phyloP scores from a whole-genome alignment of 2,888 invertebrate species.

The Anagyrus pseudococci region DNA sequence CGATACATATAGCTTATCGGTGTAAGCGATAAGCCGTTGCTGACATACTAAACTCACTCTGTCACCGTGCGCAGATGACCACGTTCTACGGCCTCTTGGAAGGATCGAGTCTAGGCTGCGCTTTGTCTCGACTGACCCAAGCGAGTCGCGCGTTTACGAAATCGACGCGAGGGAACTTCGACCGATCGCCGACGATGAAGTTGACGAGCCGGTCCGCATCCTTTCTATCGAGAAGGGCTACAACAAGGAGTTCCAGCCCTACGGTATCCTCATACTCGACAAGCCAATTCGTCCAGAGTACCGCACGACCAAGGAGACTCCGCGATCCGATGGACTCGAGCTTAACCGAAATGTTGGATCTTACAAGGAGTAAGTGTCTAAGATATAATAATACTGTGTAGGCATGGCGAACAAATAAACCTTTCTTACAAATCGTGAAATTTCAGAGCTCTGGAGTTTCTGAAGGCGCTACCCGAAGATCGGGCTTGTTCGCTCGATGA shows the following conservation, averaged over 20 bases:
- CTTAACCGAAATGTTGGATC: constrained; percentile 43
- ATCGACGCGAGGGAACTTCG: constrained; percentile 1
- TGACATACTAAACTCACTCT: too few relatives aligned
- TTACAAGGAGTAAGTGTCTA: constrained; percentile 46
- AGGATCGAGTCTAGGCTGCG: constrained; percentile 29
- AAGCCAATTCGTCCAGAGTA: constrained; percentile 45
- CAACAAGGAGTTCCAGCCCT: constrained; percentile 47
- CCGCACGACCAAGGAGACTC: constrained; percentile 1
- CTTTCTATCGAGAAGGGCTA: constrained; percentile 46
- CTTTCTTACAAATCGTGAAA: not conserved
- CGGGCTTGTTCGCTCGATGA: constrained; percentile 35
- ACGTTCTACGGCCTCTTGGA: constrained; percentile 43
- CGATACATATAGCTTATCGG: too few relatives aligned
- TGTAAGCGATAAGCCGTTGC: too few relatives aligned
- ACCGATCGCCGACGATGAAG: not conserved
- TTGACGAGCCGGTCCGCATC: constrained; percentile 35
- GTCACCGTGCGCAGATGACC: too few relatives aligned
- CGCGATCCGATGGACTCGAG: constrained; percentile 16
- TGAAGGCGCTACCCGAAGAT: constrained; percentile 37
- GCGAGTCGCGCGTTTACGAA: constrained; percentile 23
- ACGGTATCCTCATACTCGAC: constrained; percentile 45
- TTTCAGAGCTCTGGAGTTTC: not conserved
- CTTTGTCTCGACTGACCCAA: constrained; percentile 38
- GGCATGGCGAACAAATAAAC: too few relatives aligned
- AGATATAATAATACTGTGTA: not conserved